Evolutionary conservation across 2,113 vertebrate genomes (phyloP).

Genomic region (Crotalus helleri): DNA sequence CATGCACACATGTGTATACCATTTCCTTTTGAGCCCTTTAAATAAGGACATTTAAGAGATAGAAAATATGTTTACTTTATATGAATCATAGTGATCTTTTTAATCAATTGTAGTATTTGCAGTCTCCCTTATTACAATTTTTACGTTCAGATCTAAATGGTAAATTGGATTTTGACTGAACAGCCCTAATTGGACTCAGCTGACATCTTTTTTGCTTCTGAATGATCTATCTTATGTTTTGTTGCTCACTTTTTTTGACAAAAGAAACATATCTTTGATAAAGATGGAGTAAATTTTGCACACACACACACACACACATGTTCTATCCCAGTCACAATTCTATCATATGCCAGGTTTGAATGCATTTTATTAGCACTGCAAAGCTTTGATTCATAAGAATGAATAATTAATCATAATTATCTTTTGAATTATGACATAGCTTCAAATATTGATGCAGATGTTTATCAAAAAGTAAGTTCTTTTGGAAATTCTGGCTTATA

Average conservation of each 20-base stretch:
- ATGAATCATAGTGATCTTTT: neutral
- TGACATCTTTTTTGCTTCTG: neutral
- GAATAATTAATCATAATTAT: conserved; percentile 17
- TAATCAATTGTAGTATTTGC: neutral
- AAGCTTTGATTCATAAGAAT: neutral
- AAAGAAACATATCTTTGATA: neutral
- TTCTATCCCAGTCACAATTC: neutral
- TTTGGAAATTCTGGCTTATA: neutral
- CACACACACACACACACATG: neutral
- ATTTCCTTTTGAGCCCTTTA: neutral
- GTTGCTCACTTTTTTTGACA: conserved; percentile 34
- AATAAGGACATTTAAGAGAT: neutral
- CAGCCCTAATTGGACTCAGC: neutral
- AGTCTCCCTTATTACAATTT: neutral
- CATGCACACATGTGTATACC: neutral
- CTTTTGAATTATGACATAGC: neutral
- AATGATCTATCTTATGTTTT: neutral
- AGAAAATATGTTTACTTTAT: neutral
- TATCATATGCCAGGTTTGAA: conserved; percentile 5
- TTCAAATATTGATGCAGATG: neutral
- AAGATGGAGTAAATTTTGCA: conserved; percentile 29
- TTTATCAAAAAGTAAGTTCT: neutral
- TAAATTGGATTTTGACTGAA: neutral
- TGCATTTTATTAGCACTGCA: neutral
- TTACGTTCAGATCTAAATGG: neutral